Percentiles rank a stretch among this genome's conserved stretches.
Evolutionary conservation across 1,140 invertebrate species (phyloP).

Genomic region (Tribolium madens): DNA sequence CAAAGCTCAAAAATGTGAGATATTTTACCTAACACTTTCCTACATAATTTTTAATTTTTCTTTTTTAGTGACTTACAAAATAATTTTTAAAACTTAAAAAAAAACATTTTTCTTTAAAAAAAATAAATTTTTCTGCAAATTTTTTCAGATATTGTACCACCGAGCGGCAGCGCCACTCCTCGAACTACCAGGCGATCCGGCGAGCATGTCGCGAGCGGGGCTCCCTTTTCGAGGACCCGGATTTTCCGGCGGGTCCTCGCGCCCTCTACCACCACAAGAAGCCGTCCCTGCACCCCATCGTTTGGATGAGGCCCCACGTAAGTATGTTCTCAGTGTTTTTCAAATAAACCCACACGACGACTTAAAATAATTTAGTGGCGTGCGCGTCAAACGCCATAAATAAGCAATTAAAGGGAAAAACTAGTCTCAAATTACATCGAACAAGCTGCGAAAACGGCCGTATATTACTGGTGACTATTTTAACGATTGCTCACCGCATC

Average conservation of each 20-base stretch:
- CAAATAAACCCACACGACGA: slow-evolving; percentile 15
- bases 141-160: slow-evolving; percentile 71
- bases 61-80: too few relatives aligned
- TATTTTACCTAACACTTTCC: too few relatives aligned
- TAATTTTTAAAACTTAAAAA: too few relatives aligned
- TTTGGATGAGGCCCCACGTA: slow-evolving; percentile 74
- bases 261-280: slow-evolving; percentile 73
- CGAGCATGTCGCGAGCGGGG: slow-evolving; percentile 71
- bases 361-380: slow-evolving; percentile 33
- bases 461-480: slow-evolving; percentile 47
- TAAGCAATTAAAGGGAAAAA: slow-evolving; percentile 53
- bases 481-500: slow-evolving; percentile 48
- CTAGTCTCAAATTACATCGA: slow-evolving; percentile 46
- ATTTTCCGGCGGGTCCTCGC: slow-evolving; percentile 72
- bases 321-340: slow-evolving; percentile 58
- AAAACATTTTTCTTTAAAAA: too few relatives aligned
- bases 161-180: slow-evolving; percentile 67
- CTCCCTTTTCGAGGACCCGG: slow-evolving; percentile 76
- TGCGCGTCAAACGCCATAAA: slow-evolving; percentile 42
- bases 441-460: slow-evolving; percentile 47
- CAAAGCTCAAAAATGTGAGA: too few relatives aligned
- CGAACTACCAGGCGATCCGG: slow-evolving; percentile 69
- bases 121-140: neutral
- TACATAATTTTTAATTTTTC: too few relatives aligned
- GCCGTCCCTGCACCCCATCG: slow-evolving; percentile 69